Conservation (phyloP, 2,797 vertebrate genomes). For the Apogon talboti region DNA sequence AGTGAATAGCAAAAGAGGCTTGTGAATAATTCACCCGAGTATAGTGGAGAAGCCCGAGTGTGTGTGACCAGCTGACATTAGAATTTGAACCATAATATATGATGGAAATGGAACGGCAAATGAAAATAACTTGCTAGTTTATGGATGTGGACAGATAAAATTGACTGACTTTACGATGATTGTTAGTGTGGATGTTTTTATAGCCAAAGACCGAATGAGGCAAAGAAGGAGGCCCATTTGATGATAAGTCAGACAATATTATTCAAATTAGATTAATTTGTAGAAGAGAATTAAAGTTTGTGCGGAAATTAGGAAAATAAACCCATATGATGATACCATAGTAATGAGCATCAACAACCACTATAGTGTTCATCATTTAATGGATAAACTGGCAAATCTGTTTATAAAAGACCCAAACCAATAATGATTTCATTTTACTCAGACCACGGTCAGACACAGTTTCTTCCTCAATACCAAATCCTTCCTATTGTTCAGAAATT, state of each 20-base stretch:
- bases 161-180: conserved; percentile 41
- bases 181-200: conserved; percentile 30
- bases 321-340: too few relatives aligned
- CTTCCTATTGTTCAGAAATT: background rate
- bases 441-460: too few relatives aligned
- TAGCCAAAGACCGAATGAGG: conserved; percentile 25
- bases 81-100: conserved; percentile 31
- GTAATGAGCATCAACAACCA: too few relatives aligned
- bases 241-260: conserved; percentile 7
- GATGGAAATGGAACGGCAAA: conserved; percentile 33
- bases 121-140: conserved; percentile 40
- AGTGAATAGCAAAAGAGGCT: conserved; percentile 51
- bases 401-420: background rate
- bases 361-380: too few relatives aligned
- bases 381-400: too few relatives aligned
- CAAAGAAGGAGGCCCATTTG: conserved; percentile 22
- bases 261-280: conserved; percentile 27
- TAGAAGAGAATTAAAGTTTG: background rate
- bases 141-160: conserved; percentile 21
- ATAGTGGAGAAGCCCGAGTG: conserved; percentile 32
- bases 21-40: conserved; percentile 64
- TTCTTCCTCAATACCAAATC: background rate
- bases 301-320: background rate
- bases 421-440: background rate
- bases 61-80: conserved; percentile 28